Evolutionary conservation across 2,888 invertebrate genomes (phyloP).

Genomic region (Drosophila neonasuta): DNA sequence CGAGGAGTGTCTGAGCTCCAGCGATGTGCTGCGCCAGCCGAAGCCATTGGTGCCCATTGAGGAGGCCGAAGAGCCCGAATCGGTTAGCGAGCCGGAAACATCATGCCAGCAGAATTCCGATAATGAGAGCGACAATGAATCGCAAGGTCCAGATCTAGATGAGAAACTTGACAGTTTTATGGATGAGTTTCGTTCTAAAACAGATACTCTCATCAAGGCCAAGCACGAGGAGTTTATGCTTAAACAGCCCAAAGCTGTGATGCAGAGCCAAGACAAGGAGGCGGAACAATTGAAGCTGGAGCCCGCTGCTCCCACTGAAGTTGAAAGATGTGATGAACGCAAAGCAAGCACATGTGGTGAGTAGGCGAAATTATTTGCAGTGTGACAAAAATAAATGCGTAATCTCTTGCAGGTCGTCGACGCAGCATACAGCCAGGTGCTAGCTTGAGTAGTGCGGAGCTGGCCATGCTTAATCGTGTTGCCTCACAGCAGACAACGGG

Average conservation of each 20-base stretch:
- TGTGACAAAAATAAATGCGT: not conserved
- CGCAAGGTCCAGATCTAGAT: slow-evolving; percentile 86
- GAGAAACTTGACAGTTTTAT: slow-evolving; percentile 89
- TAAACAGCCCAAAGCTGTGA: slow-evolving; percentile 81
- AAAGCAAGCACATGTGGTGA: slow-evolving; percentile 68
- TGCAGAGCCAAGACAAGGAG: slow-evolving; percentile 81
- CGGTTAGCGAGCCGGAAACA: slow-evolving; percentile 85
- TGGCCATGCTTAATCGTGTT: slow-evolving; percentile 85
- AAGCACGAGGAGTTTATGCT: slow-evolving; percentile 85
- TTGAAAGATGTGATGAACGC: slow-evolving; percentile 60
- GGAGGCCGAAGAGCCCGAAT: slow-evolving; percentile 85
- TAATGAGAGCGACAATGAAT: slow-evolving; percentile 82
- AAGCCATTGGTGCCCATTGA: slow-evolving; percentile 81
- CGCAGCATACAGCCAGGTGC: slow-evolving; percentile 86
- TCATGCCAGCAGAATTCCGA: slow-evolving; percentile 81
- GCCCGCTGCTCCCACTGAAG: slow-evolving; percentile 36
- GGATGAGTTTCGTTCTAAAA: slow-evolving; percentile 87
- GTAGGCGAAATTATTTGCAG: slow-evolving; percentile 15
- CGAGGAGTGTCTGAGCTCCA: slow-evolving; percentile 87
- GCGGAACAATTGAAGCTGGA: slow-evolving; percentile 52
- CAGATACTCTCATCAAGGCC: slow-evolving; percentile 86
- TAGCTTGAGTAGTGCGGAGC: slow-evolving; percentile 84
- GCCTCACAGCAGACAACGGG: slow-evolving; percentile 78
- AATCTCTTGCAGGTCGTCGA: slow-evolving; percentile 78
- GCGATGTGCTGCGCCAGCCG: slow-evolving; percentile 77